These are phyloP conservation scores for Caenorhabditis sp. DNA, from an alignment of 2,888 invertebrate species.

Conservation along the genomic window DNA sequence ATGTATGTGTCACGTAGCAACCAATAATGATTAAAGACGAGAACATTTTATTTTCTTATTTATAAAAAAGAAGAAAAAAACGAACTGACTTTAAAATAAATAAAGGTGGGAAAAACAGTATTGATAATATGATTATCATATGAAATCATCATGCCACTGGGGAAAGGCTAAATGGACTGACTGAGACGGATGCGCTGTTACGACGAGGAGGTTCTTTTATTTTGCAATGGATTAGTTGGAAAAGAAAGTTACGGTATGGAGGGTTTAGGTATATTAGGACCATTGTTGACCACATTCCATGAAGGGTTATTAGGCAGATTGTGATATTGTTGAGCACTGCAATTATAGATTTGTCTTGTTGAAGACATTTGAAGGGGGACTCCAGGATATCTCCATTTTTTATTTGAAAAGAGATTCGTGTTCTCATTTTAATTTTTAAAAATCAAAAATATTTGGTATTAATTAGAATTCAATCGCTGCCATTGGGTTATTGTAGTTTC, in stretches of 20 bases:
- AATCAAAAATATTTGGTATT: too few relatives aligned
- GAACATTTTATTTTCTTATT: not conserved
- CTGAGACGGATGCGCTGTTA: not conserved
- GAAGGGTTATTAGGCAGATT: conserved; percentile 25
- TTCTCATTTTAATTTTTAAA: too few relatives aligned
- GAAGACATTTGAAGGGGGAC: too few relatives aligned
- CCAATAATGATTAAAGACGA: not conserved
- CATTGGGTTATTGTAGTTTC: too few relatives aligned
- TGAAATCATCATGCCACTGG: not conserved
- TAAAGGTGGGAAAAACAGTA: too few relatives aligned
- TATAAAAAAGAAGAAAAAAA: too few relatives aligned
- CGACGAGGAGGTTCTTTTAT: not conserved
- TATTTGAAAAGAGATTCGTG: too few relatives aligned
- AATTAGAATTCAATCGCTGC: too few relatives aligned
- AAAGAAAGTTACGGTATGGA: conserved; percentile 21
- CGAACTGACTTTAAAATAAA: too few relatives aligned
- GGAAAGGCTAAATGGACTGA: not conserved
- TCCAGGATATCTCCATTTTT: too few relatives aligned
- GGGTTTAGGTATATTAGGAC: conserved; percentile 26
- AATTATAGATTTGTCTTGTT: too few relatives aligned
- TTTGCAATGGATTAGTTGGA: conserved; percentile 6
- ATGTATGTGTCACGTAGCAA: not conserved
- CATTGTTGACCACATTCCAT: conserved; percentile 31
- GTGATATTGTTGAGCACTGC: conserved; percentile 35
- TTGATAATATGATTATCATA: too few relatives aligned